Conservation (phyloP, 2,888 invertebrate genomes). For the Hydrotaea diabolus region DNA sequence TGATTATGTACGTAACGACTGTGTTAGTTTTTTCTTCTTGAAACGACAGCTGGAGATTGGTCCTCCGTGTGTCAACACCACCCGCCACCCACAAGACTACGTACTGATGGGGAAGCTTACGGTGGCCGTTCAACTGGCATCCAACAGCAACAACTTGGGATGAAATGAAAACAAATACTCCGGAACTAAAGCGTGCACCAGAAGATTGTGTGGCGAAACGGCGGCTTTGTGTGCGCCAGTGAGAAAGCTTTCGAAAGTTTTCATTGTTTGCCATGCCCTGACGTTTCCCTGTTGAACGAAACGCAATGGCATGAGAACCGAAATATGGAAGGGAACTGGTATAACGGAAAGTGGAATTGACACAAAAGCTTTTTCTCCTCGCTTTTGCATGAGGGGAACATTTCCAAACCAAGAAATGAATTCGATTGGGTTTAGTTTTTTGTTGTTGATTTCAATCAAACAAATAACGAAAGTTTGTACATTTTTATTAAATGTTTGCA, state of each 20-base stretch:
- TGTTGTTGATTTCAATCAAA: no score
- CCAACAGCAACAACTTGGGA: conserved; percentile 3
- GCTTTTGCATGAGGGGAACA: conserved; percentile 17
- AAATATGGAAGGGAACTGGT: conserved; percentile 23
- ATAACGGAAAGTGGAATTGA: not conserved
- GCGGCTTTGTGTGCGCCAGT: not conserved
- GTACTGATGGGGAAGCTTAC: not conserved
- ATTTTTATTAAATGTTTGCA: no score
- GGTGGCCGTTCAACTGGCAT: conserved; percentile 8
- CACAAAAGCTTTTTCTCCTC: conserved; percentile 37
- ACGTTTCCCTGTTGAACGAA: conserved; percentile 2
- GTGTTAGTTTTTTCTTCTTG: not conserved
- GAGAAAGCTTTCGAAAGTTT: conserved; percentile 20
- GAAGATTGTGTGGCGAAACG: not conserved
- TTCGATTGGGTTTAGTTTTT: no score
- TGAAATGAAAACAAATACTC: not conserved
- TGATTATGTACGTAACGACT: conserved; percentile 37
- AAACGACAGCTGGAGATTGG: no score
- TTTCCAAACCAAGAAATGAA: not conserved
- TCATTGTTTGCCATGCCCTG: not conserved
- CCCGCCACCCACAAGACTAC: not conserved
- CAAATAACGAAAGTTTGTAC: no score
- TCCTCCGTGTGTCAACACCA: not conserved
- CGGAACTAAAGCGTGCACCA: not conserved
- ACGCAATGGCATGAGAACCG: conserved; percentile 8